phyloP scores from a whole-genome alignment of 1,140 invertebrate species.

The Drosophila sucinea region DNA sequence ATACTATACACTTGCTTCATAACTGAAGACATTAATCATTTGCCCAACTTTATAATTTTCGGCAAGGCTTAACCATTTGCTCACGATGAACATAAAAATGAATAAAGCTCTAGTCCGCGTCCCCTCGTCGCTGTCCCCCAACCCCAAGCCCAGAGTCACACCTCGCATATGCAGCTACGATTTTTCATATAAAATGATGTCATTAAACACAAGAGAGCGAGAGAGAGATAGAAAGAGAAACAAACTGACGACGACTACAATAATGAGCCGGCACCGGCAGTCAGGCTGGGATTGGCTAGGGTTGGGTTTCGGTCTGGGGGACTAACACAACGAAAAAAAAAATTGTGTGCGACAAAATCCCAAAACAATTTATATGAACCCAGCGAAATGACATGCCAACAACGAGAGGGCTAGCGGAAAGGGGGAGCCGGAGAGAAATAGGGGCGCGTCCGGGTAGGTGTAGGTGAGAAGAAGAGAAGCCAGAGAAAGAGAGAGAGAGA shows the following conservation, averaged over 20 bases:
- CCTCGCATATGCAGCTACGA: constrained; percentile 60
- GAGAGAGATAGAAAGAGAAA: constrained; percentile 44
- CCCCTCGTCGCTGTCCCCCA: not conserved
- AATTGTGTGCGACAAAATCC: constrained; percentile 63
- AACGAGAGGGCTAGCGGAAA: not conserved
- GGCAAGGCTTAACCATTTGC: constrained; percentile 51
- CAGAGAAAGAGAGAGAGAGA: constrained; percentile 30
- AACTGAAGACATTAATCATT: constrained; percentile 68
- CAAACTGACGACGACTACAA: constrained; percentile 66
- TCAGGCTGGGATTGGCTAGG: constrained; percentile 37
- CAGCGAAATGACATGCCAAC: constrained; percentile 57
- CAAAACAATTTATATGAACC: constrained; percentile 75
- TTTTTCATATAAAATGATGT: constrained; percentile 78
- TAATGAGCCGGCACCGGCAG: constrained; percentile 63
- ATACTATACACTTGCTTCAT: constrained; percentile 35
- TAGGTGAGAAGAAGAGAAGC: constrained; percentile 1
- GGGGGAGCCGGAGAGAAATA: constrained; percentile 6
- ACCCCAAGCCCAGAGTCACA: constrained; percentile 1
- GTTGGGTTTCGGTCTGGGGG: not conserved
- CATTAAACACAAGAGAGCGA: constrained; percentile 63
- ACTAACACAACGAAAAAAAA: constrained; percentile 18
- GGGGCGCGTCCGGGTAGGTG: not conserved
- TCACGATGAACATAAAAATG: constrained; percentile 9
- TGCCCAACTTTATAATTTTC: constrained; percentile 73
- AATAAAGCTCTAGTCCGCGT: not conserved